Conservation (phyloP, 1,140 invertebrate genomes). For the Pseudomyrmex pallidus region DNA sequence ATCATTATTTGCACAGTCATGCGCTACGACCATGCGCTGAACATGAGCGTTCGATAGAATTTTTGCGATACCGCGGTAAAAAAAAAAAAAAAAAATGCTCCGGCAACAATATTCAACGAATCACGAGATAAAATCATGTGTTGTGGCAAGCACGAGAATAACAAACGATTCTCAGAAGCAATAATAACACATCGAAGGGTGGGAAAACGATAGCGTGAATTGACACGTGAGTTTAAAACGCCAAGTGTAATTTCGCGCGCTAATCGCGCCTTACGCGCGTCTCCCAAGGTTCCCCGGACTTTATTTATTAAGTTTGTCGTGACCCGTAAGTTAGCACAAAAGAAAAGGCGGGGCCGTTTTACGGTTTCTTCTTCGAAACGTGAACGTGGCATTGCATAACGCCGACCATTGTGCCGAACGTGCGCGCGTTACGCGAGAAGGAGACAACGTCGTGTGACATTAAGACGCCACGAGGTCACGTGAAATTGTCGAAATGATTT, state of each 20-base stretch:
- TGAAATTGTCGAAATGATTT: slow-evolving; percentile 7
- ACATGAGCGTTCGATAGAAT: background rate
- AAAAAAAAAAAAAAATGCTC: background rate
- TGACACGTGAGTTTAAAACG: too few relatives aligned
- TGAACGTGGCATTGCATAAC: slow-evolving; percentile 36
- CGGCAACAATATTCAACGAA: too few relatives aligned
- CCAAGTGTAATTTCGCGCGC: slow-evolving; percentile 17
- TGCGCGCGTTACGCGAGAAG: slow-evolving; percentile 11
- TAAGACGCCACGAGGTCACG: background rate
- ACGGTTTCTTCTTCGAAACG: slow-evolving; percentile 55
- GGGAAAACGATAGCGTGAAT: background rate
- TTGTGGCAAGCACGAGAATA: background rate
- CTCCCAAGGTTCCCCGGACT: slow-evolving; percentile 4
- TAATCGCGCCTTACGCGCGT: slow-evolving; percentile 12
- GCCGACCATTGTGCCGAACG: slow-evolving; percentile 15
- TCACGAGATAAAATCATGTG: background rate
- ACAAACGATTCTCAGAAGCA: background rate
- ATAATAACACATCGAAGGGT: background rate
- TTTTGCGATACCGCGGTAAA: background rate
- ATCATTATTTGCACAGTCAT: background rate
- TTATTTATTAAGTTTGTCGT: slow-evolving; percentile 46
- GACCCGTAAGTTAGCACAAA: slow-evolving; percentile 36
- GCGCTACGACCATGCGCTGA: background rate
- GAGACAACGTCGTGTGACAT: slow-evolving; percentile 12
- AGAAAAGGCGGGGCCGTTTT: slow-evolving; percentile 50